These are phyloP conservation scores for Hypena proboscidalis DNA, from an alignment of 2,888 invertebrate genomes.

Conservation along the genomic window DNA sequence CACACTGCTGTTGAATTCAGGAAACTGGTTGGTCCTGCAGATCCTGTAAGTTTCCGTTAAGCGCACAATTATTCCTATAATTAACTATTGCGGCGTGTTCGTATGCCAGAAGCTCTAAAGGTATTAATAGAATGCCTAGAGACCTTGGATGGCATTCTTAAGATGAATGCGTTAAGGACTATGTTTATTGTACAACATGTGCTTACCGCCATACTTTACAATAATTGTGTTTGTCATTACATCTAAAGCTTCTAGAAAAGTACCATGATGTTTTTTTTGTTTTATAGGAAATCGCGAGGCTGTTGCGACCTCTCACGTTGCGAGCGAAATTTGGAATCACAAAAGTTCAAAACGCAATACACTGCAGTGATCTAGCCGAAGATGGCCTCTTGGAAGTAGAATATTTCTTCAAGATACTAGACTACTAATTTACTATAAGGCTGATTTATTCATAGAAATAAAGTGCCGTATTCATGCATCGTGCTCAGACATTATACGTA, in stretches of 20 bases:
- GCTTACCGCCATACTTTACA: too few species aligned
- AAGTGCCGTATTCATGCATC: too few species aligned
- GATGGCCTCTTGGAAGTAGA: slow-evolving; percentile 94
- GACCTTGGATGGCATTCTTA: too few species aligned
- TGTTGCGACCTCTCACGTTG: slow-evolving; percentile 93
- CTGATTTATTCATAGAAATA: slow-evolving; percentile 31
- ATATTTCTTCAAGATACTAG: slow-evolving; percentile 91
- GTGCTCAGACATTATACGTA: too few species aligned
- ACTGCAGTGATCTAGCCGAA: slow-evolving; percentile 96
- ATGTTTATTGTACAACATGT: too few species aligned
- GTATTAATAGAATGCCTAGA: too few species aligned
- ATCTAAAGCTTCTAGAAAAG: too few species aligned
- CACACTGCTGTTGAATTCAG: slow-evolving; percentile 90
- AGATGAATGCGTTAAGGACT: too few species aligned
- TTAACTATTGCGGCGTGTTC: too few species aligned
- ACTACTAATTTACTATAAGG: slow-evolving; percentile 63
- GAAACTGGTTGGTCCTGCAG: slow-evolving; percentile 93
- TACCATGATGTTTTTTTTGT: slow-evolving; percentile 7
- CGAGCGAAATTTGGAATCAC: slow-evolving; percentile 93
- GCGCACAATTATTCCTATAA: too few species aligned
- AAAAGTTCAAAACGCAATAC: slow-evolving; percentile 94
- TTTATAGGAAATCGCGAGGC: slow-evolving; percentile 92
- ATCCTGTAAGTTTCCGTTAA: slow-evolving; percentile 89
- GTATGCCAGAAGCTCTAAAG: too few species aligned
- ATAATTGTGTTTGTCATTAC: too few species aligned